phyloP scores from a whole-genome alignment of 2,888 invertebrate genomes.

The Nebria salina region DNA sequence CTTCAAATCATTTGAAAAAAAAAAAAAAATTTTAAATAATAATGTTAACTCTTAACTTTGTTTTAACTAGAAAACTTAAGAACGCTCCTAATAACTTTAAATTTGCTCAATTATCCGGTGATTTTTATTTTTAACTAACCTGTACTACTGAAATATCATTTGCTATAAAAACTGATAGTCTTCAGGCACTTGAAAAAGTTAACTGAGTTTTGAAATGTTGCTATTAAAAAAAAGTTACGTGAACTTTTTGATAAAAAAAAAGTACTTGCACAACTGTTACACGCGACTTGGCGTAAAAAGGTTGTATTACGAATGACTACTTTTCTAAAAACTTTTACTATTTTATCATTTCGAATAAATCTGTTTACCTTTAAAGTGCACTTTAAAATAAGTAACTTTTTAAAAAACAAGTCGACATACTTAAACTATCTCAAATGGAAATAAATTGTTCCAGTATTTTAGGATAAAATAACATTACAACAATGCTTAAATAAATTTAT shows the following conservation, averaged over 20 bases:
- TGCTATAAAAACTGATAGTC: not conserved
- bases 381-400: not conserved
- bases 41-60: not conserved
- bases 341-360: not conserved
- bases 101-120: not conserved
- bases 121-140: not conserved
- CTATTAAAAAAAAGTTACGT: not conserved
- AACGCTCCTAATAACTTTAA: not conserved
- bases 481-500: constrained; percentile 34
- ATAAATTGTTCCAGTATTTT: not conserved
- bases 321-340: not conserved
- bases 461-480: not conserved
- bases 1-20: too few relatives aligned
- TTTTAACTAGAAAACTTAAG: not conserved
- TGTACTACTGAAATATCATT: constrained; percentile 1
- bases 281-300: not conserved
- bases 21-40: not conserved
- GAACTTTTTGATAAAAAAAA: not conserved
- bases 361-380: not conserved
- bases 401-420: not conserved
- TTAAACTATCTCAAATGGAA: not conserved
- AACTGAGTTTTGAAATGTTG: not conserved
- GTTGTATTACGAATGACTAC: not conserved
- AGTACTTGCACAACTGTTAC: not conserved
- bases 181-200: not conserved